These are phyloP conservation scores for Myopa testacea DNA, from an alignment of 2,888 invertebrate genomes.

Conservation along the genomic window DNA sequence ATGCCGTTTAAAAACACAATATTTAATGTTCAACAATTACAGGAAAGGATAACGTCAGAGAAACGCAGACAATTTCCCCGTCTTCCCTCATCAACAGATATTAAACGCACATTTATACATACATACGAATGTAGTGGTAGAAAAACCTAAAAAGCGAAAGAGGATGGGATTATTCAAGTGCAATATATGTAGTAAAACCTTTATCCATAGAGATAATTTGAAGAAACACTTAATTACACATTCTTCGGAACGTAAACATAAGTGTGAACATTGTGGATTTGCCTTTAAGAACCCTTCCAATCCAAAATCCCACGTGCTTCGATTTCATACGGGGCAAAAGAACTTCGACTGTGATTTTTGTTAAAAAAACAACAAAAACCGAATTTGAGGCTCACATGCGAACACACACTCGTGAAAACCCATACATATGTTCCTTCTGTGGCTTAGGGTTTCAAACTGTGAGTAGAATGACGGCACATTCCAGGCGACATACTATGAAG, in stretches of 20 bases:
- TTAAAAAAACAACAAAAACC: conserved; percentile 20
- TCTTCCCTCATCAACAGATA: no score
- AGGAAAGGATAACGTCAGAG: no score
- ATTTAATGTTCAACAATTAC: no score
- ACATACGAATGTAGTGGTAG: no score
- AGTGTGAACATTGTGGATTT: conserved; percentile 20
- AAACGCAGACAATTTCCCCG: no score
- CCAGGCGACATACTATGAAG: not conserved
- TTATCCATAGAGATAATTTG: not conserved
- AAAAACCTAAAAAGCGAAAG: not conserved
- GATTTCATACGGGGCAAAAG: conserved; percentile 17
- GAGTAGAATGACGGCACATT: not conserved
- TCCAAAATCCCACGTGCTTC: not conserved
- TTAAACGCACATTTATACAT: no score
- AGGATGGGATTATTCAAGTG: not conserved
- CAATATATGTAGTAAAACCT: not conserved
- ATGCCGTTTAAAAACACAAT: no score
- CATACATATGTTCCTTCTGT: conserved; percentile 72
- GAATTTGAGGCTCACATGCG: conserved; percentile 51
- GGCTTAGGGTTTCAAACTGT: conserved; percentile 70
- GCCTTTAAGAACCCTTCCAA: not conserved
- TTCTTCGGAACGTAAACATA: not conserved
- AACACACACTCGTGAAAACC: conserved; percentile 71
- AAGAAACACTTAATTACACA: not conserved
- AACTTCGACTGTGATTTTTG: conserved; percentile 35